Percentiles rank a stretch among this genome's conserved stretches.
Evolutionary conservation across 1,140 invertebrate genomes (phyloP).

Genomic region (Diploscapter pachys): DNA sequence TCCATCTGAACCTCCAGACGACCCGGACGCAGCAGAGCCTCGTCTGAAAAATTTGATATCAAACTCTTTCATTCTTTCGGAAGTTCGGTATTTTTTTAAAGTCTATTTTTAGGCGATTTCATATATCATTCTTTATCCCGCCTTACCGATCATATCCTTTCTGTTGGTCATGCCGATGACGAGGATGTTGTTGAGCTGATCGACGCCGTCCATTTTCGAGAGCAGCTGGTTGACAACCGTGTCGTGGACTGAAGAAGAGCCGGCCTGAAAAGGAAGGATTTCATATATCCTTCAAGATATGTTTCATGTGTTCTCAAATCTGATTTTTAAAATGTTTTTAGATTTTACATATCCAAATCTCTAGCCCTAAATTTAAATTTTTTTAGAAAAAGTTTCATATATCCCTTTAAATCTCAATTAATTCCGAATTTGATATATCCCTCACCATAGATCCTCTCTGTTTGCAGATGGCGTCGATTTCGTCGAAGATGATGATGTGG

Average conservation of each 20-base stretch:
- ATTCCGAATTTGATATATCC: too few species aligned
- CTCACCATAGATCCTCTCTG: conserved; percentile 80
- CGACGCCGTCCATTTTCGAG: conserved; percentile 98
- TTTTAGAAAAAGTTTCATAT: too few species aligned
- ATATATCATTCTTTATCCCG: too few species aligned
- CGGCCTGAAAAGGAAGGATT: conserved; percentile 57
- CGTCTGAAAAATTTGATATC: conserved; percentile 75
- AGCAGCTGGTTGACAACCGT: conserved; percentile 99
- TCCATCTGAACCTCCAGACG: conserved; percentile 98
- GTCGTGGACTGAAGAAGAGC: conserved; percentile 80
- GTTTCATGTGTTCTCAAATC: too few species aligned
- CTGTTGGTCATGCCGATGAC: conserved; percentile 71
- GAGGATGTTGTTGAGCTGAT: conserved; percentile 97
- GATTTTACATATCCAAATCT: too few species aligned
- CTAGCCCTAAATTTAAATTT: too few species aligned
- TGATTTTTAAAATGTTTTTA: too few species aligned
- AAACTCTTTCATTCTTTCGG: conserved; percentile 74
- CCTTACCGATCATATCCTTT: too few species aligned
- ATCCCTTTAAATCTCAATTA: too few species aligned
- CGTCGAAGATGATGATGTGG: conserved; percentile 99
- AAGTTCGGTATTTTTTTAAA: too few species aligned
- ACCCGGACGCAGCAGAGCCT: conserved; percentile 90
- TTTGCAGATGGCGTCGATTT: conserved; percentile 99
- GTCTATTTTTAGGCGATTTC: too few species aligned
- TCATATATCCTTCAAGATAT: too few species aligned